phyloP scores from a whole-genome alignment of 1,140 invertebrate genomes.

The Helicorthomorpha holstii region DNA sequence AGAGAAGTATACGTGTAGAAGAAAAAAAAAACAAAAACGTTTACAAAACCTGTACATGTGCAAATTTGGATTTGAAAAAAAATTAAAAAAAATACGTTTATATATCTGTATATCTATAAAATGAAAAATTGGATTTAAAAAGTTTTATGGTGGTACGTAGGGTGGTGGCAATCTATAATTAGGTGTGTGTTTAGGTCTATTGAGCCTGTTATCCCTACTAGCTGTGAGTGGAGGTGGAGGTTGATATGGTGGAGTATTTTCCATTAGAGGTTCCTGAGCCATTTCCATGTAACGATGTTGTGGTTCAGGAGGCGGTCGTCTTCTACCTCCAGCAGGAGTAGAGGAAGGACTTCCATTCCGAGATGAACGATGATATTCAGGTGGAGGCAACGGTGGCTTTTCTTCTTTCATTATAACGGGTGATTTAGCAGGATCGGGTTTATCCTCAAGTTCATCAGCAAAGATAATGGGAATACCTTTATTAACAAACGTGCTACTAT shows the following conservation, averaged over 20 bases:
- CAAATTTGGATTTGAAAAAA: no score
- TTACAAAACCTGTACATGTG: no score
- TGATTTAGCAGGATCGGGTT: conserved; percentile 68
- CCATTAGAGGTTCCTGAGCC: conserved; percentile 5
- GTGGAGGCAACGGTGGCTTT: conserved; percentile 66
- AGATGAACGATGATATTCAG: conserved; percentile 45
- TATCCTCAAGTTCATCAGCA: conserved; percentile 75
- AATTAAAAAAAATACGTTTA: no score
- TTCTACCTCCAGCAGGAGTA: conserved; percentile 25
- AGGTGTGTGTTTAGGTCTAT: conserved; percentile 55
- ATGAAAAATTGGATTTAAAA: no score
- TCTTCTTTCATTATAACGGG: conserved; percentile 85
- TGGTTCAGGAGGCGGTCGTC: conserved; percentile 21
- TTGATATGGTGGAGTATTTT: conserved; percentile 40
- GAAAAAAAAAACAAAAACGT: no score
- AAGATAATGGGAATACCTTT: conserved; percentile 90
- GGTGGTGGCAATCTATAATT: conserved; percentile 78
- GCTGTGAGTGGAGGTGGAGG: conserved; percentile 63
- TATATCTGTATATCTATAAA: no score
- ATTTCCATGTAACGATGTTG: conserved; percentile 20
- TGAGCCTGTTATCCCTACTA: conserved; percentile 38
- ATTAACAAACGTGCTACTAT: conserved; percentile 47
- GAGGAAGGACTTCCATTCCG: conserved; percentile 31
- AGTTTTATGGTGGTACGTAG: conserved; percentile 73
- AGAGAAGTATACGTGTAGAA: no score